These are phyloP conservation scores for Brachypterus glaber DNA, from an alignment of 2,888 invertebrate species.

Conservation along the genomic window DNA sequence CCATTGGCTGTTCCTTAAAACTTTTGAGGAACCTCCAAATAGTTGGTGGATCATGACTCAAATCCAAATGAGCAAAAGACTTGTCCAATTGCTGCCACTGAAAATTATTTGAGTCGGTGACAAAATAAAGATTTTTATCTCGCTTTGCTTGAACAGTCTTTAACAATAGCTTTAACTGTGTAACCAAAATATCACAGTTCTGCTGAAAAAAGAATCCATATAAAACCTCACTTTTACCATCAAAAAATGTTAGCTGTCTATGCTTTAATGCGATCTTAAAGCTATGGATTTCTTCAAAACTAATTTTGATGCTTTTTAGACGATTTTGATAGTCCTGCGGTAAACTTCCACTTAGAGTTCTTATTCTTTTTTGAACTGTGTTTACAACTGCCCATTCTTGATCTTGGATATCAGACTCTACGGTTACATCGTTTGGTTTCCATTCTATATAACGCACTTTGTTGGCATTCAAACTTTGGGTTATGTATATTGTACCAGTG, in stretches of 20 bases:
- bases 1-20: conserved; percentile 63
- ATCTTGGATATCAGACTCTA: conserved; percentile 67
- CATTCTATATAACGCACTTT: conserved; percentile 57
- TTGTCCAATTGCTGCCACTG: conserved; percentile 64
- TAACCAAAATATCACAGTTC: conserved; percentile 69
- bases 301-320: conserved; percentile 46
- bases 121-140: conserved; percentile 62
- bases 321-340: conserved; percentile 39
- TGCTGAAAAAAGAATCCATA: conserved; percentile 83
- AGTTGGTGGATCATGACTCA: conserved; percentile 62
- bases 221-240: conserved; percentile 61
- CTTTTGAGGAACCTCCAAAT: conserved; percentile 56
- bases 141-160: conserved; percentile 59
- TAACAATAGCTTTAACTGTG: conserved; percentile 51
- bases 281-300: conserved; percentile 55
- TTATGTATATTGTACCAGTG: conserved; percentile 60
- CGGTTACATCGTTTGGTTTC: conserved; percentile 70
- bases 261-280: conserved; percentile 45
- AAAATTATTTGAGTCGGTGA: conserved; percentile 56
- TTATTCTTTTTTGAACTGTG: conserved; percentile 56
- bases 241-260: conserved; percentile 50
- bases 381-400: conserved; percentile 81
- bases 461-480: conserved; percentile 47
- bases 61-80: conserved; percentile 80
- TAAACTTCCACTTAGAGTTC: conserved; percentile 50